A percentile compares a stretch with the other conserved stretches of the same genome.
Conservation (phyloP, 2,888 invertebrate genomes). For the Drosophila maculinotata region DNA sequence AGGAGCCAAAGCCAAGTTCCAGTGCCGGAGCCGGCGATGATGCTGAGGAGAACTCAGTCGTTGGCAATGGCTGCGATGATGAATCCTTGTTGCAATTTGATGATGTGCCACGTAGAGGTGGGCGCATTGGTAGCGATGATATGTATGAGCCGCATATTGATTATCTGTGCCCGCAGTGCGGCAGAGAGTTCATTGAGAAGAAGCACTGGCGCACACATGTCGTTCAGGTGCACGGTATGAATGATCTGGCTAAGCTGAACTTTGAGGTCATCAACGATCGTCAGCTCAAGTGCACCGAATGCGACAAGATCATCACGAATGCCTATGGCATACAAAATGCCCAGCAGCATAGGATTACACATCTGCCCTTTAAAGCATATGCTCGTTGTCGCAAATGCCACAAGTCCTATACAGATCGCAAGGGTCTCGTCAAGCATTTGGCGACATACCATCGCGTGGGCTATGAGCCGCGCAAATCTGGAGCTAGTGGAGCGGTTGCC, state of each 20-base stretch:
- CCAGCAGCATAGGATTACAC: conserved; percentile 81
- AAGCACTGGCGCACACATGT: conserved; percentile 82
- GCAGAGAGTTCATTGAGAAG: conserved; percentile 79
- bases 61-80: conserved; percentile 47
- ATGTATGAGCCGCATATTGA: conserved; percentile 79
- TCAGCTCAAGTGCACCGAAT: conserved; percentile 78
- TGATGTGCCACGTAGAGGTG: conserved; percentile 67
- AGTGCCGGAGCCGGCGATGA: conserved; percentile 14
- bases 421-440: conserved; percentile 80
- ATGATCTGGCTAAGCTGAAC: conserved; percentile 76
- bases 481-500: background rate
- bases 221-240: conserved; percentile 77
- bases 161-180: conserved; percentile 81
- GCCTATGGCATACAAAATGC: conserved; percentile 83
- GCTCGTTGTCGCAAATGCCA: conserved; percentile 80
- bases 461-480: conserved; percentile 43
- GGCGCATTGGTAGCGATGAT: conserved; percentile 67
- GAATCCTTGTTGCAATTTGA: conserved; percentile 44
- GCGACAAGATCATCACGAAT: conserved; percentile 81
- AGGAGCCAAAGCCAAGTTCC: conserved; percentile 23
- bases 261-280: conserved; percentile 78
- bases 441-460: conserved; percentile 75
- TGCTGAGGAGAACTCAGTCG: conserved; percentile 42
- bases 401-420: conserved; percentile 81
- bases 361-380: conserved; percentile 79